phyloP scores from a whole-genome alignment of 1,140 invertebrate genomes.

The Listronotus bonariensis region DNA sequence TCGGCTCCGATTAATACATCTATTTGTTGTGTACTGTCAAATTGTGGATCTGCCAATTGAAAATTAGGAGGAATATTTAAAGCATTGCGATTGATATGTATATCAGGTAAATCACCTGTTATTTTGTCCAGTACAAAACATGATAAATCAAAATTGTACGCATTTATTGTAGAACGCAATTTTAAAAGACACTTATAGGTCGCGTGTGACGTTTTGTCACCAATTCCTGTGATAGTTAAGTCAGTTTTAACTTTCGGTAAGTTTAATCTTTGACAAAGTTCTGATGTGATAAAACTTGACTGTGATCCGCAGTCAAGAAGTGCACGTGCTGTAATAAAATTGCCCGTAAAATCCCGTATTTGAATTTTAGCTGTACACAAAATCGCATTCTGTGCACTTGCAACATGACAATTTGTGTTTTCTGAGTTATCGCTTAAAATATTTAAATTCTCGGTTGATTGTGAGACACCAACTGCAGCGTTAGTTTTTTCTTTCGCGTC shows the following conservation, averaged over 20 bases:
- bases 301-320: slow-evolving; percentile 23
- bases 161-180: slow-evolving; percentile 8
- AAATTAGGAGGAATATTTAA: slow-evolving; percentile 31
- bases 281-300: slow-evolving; percentile 12
- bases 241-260: background rate
- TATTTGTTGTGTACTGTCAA: slow-evolving; percentile 21
- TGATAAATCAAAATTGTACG: background rate
- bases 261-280: slow-evolving; percentile 5
- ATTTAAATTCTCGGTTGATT: background rate
- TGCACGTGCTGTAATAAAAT: background rate
- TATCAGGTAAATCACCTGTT: slow-evolving; percentile 12
- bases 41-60: slow-evolving; percentile 41
- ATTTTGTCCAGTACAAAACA: slow-evolving; percentile 24
- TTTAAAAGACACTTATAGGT: background rate
- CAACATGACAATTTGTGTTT: background rate
- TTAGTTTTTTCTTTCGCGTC: background rate
- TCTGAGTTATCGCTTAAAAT: background rate
- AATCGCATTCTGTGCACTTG: background rate
- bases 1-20: slow-evolving; percentile 15
- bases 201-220: background rate
- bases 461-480: background rate
- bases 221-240: background rate
- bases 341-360: slow-evolving; percentile 1
- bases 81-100: background rate
- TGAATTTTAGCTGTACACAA: slow-evolving; percentile 9